Conservation (phyloP, 1,140 invertebrate species). For the Choristoneura fumiferana region DNA sequence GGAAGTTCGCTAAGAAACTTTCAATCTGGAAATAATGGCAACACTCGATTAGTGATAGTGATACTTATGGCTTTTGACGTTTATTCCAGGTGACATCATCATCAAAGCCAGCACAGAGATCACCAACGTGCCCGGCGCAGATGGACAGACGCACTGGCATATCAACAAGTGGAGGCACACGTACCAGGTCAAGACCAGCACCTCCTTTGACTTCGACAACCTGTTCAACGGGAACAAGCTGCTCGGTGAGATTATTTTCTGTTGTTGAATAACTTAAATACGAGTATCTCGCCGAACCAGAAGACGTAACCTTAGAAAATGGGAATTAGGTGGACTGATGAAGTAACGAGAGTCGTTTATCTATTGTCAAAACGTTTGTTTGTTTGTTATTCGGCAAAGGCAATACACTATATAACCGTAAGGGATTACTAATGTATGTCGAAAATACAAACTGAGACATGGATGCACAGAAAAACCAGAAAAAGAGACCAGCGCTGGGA, state of each 20-base stretch:
- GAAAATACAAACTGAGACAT: no score
- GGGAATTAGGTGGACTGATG: no score
- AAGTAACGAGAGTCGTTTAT: no score
- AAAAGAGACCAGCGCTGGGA: no score
- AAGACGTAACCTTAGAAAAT: background rate
- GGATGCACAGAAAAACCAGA: no score
- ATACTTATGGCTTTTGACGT: no score
- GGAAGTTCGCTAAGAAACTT: background rate
- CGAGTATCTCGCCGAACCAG: background rate
- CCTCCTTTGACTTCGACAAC: conserved; percentile 71
- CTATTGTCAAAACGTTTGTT: no score
- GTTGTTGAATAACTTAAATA: background rate
- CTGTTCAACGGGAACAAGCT: conserved; percentile 77
- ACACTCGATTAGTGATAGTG: no score
- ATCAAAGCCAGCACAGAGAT: conserved; percentile 45
- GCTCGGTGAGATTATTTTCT: conserved; percentile 59
- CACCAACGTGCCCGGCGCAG: conserved; percentile 39
- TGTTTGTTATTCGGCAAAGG: no score
- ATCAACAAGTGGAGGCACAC: conserved; percentile 47
- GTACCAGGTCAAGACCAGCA: conserved; percentile 44
- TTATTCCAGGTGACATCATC: conserved; percentile 54
- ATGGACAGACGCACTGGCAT: conserved; percentile 65
- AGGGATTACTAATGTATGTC: no score
- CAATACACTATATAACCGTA: no score
- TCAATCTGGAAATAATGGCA: no score